Evolutionary conservation across 1,140 invertebrate species (phyloP), one percentile per base, ranked within the genome.

Genomic region (Zeugodacus cucurbitae): DNA sequence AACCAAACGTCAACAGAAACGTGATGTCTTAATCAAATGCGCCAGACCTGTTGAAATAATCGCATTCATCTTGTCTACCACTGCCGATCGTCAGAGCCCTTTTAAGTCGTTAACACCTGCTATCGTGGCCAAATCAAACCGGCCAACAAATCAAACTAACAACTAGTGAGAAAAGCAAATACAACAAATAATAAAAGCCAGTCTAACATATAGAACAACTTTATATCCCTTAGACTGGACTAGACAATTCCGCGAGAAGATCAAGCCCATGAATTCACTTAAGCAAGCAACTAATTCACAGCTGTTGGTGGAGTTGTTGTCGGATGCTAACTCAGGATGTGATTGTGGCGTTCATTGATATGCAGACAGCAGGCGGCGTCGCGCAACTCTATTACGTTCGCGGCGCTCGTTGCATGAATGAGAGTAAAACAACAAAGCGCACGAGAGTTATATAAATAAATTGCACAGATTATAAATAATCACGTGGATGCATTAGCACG

Each of bases 401-500:
- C 41, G n/a, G 6, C 22, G 37, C 70, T n/a, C n/a, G 37, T n/a
- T 82, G 57, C 58, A 37, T 29, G 85, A n/a, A 22, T 14, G 57
- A 59, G 14, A 57, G n/a, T 29, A 54, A 58, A 58, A 22, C 58
- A 37, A 91, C 89, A 92, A 92, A 92, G 91, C 37, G 8, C 74
- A 48, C 20, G 20, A 22, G 37, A 20, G 7, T 29, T 48, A 82
- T 26, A 82, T 82, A 82, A 78, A 78, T 78, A 78, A 82, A 82
- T 82, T 82, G 74, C 44, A 54, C 90, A 90, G 91, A 92, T 92
- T 92, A 92, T 92, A 92, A 92, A 92, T 92, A 92, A 92, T 88
- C 87, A 58, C 67, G 26, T 44, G 26, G 74, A 0, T 78, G 29
- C 64, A 57, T 88, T 88, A 88, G 87, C 44, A 17, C 44, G 41